Base-by-base conservation (phyloP, 2,888 invertebrate genomes). In the Lomographa bimaculata region DNA sequence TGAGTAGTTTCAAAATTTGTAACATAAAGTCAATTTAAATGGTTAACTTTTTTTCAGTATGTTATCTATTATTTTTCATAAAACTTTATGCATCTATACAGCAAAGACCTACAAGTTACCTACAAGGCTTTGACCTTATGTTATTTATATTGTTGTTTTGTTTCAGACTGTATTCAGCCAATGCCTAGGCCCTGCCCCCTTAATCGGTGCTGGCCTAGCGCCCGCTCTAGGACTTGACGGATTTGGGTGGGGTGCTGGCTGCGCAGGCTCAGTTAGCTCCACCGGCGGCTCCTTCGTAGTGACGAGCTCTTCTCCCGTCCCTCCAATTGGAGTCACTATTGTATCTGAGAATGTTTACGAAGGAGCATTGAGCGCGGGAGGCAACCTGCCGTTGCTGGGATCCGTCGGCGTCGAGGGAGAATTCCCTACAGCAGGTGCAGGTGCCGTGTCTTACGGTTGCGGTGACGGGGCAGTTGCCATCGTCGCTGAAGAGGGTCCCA, bases 261-360 rank as follows among this genome's bases (percentile, higher is more conserved):
- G 21, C 28, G 10, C 24, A 1, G 7, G 19, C 9, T 36, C 37
- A 0, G 7, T 37, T 1, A 25, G 35, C 3, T 40, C 60, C 3
- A 47, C 26, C 24, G 61, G 64, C 0, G 65, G 65, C 0, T 43
- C 53, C 0, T 56, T 62, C 3, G 43, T 55, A 6, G 58, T 67
- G 1, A 58, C 64, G 29, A 71, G 71, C 34, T 25, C 48, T 3
- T 70, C 64, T 1, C 58, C 57, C 14, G 44, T 53, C 2, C 36
- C 52, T 0, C 54, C 58, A 2, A 45, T 32, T n/a, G 58, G 58
- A 2, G 20, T 55, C 1, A 30, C 44, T 4, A 33, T 55, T 1
- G 12, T 57, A 2, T 66, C 71, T 19, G 65, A 69, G 26, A 73
- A 70, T 33, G 50, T 49, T 1, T 59, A 65, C 11, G 63, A 65